Percentiles rank a stretch among this genome's conserved stretches.
Conservation (phyloP, 2,113 vertebrate species). For the Leuciscus idus region DNA sequence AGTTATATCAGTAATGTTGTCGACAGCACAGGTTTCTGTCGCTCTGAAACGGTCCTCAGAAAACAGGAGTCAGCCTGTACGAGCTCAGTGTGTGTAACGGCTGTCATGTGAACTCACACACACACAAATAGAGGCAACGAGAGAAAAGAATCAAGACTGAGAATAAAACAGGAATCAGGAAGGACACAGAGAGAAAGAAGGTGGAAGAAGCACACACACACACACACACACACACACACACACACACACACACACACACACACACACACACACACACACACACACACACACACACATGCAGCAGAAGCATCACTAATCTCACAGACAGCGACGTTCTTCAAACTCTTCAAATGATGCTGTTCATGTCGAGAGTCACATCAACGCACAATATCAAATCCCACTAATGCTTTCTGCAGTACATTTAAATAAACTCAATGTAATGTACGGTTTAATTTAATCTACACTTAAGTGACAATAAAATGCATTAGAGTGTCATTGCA, state of each 20-base stretch:
- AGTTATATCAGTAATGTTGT: background rate
- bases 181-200: constrained; percentile 78
- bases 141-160: constrained; percentile 82
- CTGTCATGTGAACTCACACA: background rate
- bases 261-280: background rate
- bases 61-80: background rate
- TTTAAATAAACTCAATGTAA: background rate
- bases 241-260: background rate
- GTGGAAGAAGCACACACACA: constrained; percentile 50
- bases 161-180: constrained; percentile 75
- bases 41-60: background rate
- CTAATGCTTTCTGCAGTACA: background rate
- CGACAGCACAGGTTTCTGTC: background rate
- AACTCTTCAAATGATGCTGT: constrained; percentile 65
- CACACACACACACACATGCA: background rate
- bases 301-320: constrained; percentile 62
- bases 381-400: background rate
- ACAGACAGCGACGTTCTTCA: constrained; percentile 84
- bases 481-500: too few species aligned
- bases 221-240: background rate
- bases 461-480: too few species aligned
- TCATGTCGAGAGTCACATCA: background rate
- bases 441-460: background rate
- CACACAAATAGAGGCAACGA: constrained; percentile 60
- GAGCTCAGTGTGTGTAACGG: background rate